Percentiles rank a stretch among this genome's conserved stretches.
Conservation (phyloP, 1,140 invertebrate species). For the Caenorhabditis latens region DNA sequence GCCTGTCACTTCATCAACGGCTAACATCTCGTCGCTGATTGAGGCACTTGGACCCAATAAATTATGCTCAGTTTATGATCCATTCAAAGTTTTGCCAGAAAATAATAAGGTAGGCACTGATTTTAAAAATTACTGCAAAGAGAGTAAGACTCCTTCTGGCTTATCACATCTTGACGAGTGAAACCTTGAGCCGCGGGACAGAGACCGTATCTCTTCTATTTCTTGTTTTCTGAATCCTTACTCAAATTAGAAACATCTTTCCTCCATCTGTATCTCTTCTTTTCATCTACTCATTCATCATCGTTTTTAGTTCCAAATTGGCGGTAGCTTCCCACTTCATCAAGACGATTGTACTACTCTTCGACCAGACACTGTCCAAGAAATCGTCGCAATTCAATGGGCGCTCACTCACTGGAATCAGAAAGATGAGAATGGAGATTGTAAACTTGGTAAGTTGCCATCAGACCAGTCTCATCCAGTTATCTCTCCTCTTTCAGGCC, state of each 20-base stretch:
- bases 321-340: slow-evolving; percentile 75
- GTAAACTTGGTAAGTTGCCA: slow-evolving; percentile 64
- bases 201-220: too few relatives aligned
- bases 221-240: too few relatives aligned
- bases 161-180: too few relatives aligned
- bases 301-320: slow-evolving; percentile 71
- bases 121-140: neutral
- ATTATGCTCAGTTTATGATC: slow-evolving; percentile 72
- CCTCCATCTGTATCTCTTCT: neutral
- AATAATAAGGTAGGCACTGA: slow-evolving; percentile 64
- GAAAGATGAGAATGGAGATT: slow-evolving; percentile 66
- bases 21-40: slow-evolving; percentile 48
- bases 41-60: slow-evolving; percentile 51
- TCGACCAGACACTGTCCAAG: slow-evolving; percentile 72
- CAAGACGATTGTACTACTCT: slow-evolving; percentile 69
- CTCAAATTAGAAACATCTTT: neutral
- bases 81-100: slow-evolving; percentile 75
- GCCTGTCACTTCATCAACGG: slow-evolving; percentile 47
- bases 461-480: neutral
- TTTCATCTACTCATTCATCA: neutral
- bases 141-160: too few relatives aligned
- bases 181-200: too few relatives aligned
- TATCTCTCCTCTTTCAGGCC: slow-evolving; percentile 62
- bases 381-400: slow-evolving; percentile 77
- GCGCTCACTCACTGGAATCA: slow-evolving; percentile 72